Conservation (phyloP, 2,888 invertebrate genomes). For the Caenorhabditis sp. region DNA sequence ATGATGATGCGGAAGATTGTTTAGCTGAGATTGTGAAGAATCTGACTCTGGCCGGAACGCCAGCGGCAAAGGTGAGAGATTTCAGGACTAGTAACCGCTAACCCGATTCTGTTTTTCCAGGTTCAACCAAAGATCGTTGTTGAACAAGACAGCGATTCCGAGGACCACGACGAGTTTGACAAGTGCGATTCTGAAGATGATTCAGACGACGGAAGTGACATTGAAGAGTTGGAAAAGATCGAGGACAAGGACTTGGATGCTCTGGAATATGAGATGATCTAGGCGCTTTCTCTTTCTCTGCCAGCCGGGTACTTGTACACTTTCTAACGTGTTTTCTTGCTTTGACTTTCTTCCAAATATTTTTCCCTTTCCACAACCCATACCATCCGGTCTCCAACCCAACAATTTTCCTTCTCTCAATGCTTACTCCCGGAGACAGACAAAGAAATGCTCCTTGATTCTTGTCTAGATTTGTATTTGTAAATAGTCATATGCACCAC, state of each 20-base stretch:
- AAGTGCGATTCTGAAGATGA: constrained; percentile 30
- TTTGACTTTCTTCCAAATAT: not conserved
- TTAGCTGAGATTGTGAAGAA: constrained; percentile 43
- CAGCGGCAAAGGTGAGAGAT: not conserved
- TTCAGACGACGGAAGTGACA: constrained; percentile 49
- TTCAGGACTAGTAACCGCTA: too few relatives aligned
- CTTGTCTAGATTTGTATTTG: constrained; percentile 27
- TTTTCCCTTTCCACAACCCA: constrained; percentile 3
- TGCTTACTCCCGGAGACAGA: constrained; percentile 4
- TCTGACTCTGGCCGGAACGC: constrained; percentile 20
- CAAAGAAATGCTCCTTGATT: constrained; percentile 1
- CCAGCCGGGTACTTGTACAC: constrained; percentile 40
- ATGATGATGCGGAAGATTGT: not conserved
- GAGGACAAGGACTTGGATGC: constrained; percentile 58
- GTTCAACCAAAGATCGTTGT: constrained; percentile 19
- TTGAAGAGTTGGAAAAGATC: constrained; percentile 58
- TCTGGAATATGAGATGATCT: constrained; percentile 56
- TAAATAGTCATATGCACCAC: constrained; percentile 16
- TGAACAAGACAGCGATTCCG: constrained; percentile 16
- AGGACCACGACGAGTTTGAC: constrained; percentile 44
- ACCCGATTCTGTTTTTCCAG: not conserved
- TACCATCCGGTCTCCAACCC: constrained; percentile 36
- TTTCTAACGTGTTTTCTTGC: constrained; percentile 48
- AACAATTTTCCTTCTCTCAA: constrained; percentile 13
- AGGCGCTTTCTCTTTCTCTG: constrained; percentile 4